Evolutionary conservation across 92 coral and sea anemone species (phyloP).

Genomic region (Palythoa grandis): DNA sequence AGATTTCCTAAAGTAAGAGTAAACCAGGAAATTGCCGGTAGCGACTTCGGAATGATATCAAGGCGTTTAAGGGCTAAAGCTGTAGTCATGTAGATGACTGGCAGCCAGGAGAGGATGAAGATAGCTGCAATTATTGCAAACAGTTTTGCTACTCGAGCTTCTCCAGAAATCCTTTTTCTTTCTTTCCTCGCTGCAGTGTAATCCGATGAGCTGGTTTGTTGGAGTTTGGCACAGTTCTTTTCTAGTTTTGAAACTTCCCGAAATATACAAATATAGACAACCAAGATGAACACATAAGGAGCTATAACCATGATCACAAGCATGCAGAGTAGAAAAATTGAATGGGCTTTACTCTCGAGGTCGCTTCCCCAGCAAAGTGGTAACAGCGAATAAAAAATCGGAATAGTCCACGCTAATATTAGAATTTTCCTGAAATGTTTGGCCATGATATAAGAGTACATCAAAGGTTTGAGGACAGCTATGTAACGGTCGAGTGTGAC

Average conservation of each 20-base stretch:
- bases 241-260: slow-evolving; percentile 79
- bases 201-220: slow-evolving; percentile 35
- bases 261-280: slow-evolving; percentile 77
- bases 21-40: slow-evolving; percentile 73
- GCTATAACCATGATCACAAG: slow-evolving; percentile 63
- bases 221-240: slow-evolving; percentile 62
- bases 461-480: slow-evolving; percentile 76
- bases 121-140: slow-evolving; percentile 83
- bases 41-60: slow-evolving; percentile 54
- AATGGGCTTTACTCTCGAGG: slow-evolving; percentile 29
- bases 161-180: slow-evolving; percentile 77
- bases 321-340: slow-evolving; percentile 62
- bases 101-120: slow-evolving; percentile 78
- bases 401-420: slow-evolving; percentile 66
- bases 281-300: slow-evolving; percentile 75
- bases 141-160: slow-evolving; percentile 78
- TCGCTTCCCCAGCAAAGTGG: slow-evolving; percentile 60
- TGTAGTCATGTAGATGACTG: slow-evolving; percentile 80
- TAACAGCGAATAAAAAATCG: slow-evolving; percentile 59
- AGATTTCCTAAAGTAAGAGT: slow-evolving; percentile 74
- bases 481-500: slow-evolving; percentile 84
- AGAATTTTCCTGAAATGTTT: slow-evolving; percentile 71
- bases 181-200: slow-evolving; percentile 63
- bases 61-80: slow-evolving; percentile 64
- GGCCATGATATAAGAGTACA: slow-evolving; percentile 78